Base-by-base conservation (phyloP, 2,888 invertebrate genomes). In the Slavum lentiscoides region DNA sequence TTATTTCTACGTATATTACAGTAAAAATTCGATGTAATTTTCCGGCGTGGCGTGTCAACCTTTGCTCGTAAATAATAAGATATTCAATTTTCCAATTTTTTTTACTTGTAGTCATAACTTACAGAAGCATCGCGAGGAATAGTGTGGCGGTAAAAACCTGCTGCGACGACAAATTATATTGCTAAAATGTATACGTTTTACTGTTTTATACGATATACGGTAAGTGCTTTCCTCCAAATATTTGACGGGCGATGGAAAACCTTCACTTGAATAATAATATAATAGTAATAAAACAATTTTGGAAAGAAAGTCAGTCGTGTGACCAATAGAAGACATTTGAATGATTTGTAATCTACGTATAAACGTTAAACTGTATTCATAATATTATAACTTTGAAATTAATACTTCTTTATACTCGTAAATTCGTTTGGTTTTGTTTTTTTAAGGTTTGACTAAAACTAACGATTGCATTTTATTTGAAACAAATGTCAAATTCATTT, bases 51-150 rank as follows among this genome's bases (percentile, higher is more conserved):
- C 30, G 4, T 1, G 30, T 9, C 15, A 66, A 15, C 39, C 58
- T 58, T 37, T 21, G 55, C 66, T 74, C 58, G 58, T 37, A 67
- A 58, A 75, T 67, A 59, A 76, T 76, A 76, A 76, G 58, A 66
- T 74, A 74, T 64, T 66, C 64, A 15, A 15, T 53, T 73, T 73
- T 19, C 11, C 11, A n/a, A 17, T 62, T 55, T 55, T 55, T 55
- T 13, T 30, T 62, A 53, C 30, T 62, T 62, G 4, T n/a, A 1
- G 2, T 30, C 11, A 11, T 66, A 66, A 62, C 66, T 55, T 1
- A 21, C 49, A 43, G 61, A 21, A 30, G 19, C 11, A 23, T 13
- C 17, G 21, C 59, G 2, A 30, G 30, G 23, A n/a, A 21, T 53
- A 55, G n/a, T 74, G 53, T 49, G 21, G n/a, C 21, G 53, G 53